Percentiles rank a stretch among this genome's conserved stretches.
Evolutionary conservation across 2,888 invertebrate genomes (phyloP).

Genomic region (Callosobruchus maculatus): DNA sequence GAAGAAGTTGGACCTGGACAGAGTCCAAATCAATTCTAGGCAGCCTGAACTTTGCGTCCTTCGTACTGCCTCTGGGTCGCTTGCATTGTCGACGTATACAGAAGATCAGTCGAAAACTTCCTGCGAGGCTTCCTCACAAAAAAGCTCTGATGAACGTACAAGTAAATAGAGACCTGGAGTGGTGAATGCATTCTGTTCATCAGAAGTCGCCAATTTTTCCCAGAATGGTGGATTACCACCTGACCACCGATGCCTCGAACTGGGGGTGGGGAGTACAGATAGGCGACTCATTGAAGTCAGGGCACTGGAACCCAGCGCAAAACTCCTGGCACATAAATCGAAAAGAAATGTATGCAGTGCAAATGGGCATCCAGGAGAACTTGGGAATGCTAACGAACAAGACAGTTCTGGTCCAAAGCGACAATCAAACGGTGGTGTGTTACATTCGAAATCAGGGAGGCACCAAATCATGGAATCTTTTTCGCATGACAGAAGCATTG

Average conservation of each 20-base stretch:
- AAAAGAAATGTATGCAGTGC: constrained; percentile 21
- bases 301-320: constrained; percentile 12
- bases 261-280: constrained; percentile 21
- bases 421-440: constrained; percentile 21
- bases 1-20: constrained; percentile 9
- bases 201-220: constrained; percentile 15
- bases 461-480: too few species aligned
- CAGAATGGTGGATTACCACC: too few species aligned
- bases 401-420: constrained; percentile 16
- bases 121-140: constrained; percentile 2
- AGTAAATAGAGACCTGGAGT: constrained; percentile 16
- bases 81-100: constrained; percentile 5
- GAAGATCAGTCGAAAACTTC: background rate
- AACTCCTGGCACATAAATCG: constrained; percentile 21
- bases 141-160: background rate
- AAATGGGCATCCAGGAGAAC: constrained; percentile 2
- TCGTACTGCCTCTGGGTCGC: constrained; percentile 9
- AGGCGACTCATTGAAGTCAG: constrained; percentile 1
- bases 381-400: constrained; percentile 4
- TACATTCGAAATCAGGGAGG: constrained; percentile 22
- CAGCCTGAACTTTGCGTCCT: constrained; percentile 6
- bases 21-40: constrained; percentile 9
- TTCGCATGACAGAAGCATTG: too few species aligned
- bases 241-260: constrained; percentile 18
- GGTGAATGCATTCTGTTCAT: constrained; percentile 13